Evolutionary conservation across 2,797 vertebrate genomes (phyloP), one percentile per base, ranked within the genome.

Genomic region (Acanthornis magna): DNA sequence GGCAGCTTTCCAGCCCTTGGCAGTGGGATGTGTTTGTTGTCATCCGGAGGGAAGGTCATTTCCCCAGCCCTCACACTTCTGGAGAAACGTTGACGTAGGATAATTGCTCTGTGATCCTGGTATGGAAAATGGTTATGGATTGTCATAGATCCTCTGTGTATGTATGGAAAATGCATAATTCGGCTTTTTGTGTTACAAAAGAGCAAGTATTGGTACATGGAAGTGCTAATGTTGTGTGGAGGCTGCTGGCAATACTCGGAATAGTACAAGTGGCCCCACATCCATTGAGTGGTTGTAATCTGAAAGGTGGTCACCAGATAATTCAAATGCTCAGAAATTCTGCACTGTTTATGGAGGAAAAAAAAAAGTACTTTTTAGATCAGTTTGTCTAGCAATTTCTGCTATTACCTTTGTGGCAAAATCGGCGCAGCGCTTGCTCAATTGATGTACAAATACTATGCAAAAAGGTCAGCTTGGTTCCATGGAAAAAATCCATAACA

Each of bases 41-140:
- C 23, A 20, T 53, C 38, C 53, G 26, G 11, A 61, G 23, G 12
- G 22, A 55, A 34, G 17, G 7, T 20, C 66, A 9, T 42, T 61
- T 74, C 40, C 68, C 32, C 18, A 26, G 4, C 3, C 21, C 20
- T 34, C 4, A 16, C 4, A 0, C 18, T 53, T 67, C 16, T 36
- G 6, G 29, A 60, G 72, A 40, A 80, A 47, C 15, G 38, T 3
- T n/a, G 13, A 6, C 7, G 51, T 12, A 10, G 53, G 36, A 34
- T 26, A 65, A 82, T 7, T 43, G 20, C 0, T 1, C 18, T 0
- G 0, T 27, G 32, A 57, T 74, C 20, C 23, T 21, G 29, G 9
- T 12, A 25, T 5, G 34, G 53, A 13, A 60, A 42, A 78, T 13
- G 12, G 38, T 53, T 40, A 17, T 1, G 8, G 34, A 15, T 68